These are phyloP conservation scores for Henricia sp. DNA, from an alignment of 53 echinoderm and acorn worm genomes.

Conservation along the genomic window DNA sequence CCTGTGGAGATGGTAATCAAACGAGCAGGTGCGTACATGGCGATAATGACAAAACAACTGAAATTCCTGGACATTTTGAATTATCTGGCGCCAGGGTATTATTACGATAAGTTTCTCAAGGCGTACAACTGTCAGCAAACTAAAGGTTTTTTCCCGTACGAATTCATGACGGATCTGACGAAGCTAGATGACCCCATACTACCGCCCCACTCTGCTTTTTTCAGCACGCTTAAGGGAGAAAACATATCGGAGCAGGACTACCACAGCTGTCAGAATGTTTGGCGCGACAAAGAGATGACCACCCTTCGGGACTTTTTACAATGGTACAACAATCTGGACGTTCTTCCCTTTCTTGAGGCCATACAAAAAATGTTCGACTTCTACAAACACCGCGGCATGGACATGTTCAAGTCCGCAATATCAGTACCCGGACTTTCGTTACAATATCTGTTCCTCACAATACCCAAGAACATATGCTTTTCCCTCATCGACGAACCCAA, in stretches of 20 bases:
- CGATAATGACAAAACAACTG: not conserved
- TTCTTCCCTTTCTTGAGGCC: conserved; percentile 60
- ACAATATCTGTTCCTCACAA: no score
- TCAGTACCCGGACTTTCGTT: no score
- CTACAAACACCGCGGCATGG: no score
- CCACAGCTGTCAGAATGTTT: conserved; percentile 13
- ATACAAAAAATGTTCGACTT: conserved; percentile 60
- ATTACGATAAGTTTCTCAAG: conserved; percentile 46
- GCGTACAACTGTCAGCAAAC: conserved; percentile 40
- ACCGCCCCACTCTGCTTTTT: conserved; percentile 23
- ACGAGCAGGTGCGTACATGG: conserved; percentile 15
- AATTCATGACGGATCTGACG: conserved; percentile 47
- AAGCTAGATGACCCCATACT: conserved; percentile 21
- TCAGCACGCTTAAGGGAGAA: conserved; percentile 25
- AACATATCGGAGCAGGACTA: conserved; percentile 44
- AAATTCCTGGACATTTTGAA: conserved; percentile 46
- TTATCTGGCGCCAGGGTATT: conserved; percentile 47
- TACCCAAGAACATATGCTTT: no score
- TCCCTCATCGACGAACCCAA: no score
- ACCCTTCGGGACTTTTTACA: conserved; percentile 53
- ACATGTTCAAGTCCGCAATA: not conserved
- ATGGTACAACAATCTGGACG: conserved; percentile 69
- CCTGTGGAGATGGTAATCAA: conserved; percentile 2
- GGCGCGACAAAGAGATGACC: conserved; percentile 39
- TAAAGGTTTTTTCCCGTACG: conserved; percentile 64